phyloP scores from a whole-genome alignment of 2,797 vertebrate genomes.

The Lutjanus argentimaculatus region DNA sequence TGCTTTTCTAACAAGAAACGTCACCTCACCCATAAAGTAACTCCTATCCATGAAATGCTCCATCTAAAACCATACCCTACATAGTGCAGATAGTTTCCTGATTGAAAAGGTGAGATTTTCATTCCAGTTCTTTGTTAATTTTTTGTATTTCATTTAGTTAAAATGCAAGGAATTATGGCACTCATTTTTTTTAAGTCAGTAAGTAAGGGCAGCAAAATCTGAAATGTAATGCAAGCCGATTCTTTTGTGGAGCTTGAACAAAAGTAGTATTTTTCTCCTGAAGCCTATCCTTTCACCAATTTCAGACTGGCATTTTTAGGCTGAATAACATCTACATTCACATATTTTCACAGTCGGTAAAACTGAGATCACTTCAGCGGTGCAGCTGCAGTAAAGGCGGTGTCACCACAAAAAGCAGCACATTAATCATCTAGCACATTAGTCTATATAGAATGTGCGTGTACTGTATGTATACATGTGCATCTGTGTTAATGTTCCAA shows the following conservation, averaged over 20 bases:
- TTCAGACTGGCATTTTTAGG: background rate
- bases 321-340: background rate
- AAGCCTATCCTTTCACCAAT: background rate
- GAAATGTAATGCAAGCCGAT: background rate
- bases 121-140: background rate
- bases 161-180: background rate
- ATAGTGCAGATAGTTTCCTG: background rate
- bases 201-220: slow-evolving; percentile 3
- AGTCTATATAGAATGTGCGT: background rate
- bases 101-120: background rate
- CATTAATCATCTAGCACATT: slow-evolving; percentile 14
- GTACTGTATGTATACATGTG: slow-evolving; percentile 1
- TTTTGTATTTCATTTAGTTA: background rate
- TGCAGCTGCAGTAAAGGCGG: background rate
- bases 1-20: background rate
- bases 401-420: background rate
- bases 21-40: too few relatives aligned
- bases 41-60: background rate
- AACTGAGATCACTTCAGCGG: background rate
- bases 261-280: background rate
- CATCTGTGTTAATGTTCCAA: slow-evolving; percentile 36
- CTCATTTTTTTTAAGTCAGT: background rate
- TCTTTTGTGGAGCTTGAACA: background rate
- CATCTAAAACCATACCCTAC: background rate
- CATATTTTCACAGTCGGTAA: background rate